phyloP scores from a whole-genome alignment of 1,140 invertebrate genomes.

The Drosophila tristis region DNA sequence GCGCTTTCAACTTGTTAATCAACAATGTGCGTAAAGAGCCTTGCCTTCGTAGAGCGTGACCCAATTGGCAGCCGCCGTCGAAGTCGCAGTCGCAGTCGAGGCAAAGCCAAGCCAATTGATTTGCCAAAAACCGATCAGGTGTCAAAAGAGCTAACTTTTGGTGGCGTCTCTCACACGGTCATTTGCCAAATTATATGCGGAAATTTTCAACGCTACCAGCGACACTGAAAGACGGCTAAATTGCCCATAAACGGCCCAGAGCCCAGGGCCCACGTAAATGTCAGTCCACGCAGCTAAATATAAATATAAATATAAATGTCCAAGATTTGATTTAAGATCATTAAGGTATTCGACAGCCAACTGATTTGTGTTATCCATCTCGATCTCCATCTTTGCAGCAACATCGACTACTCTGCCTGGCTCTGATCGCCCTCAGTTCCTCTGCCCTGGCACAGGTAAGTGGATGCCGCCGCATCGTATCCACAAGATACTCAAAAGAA shows the following conservation, averaged over 20 bases:
- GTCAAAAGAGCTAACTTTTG: slow-evolving; percentile 33
- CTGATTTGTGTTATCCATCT: slow-evolving; percentile 15
- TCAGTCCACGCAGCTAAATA: slow-evolving; percentile 47
- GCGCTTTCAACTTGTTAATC: slow-evolving; percentile 38
- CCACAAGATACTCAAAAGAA: neutral
- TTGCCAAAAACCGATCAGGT: slow-evolving; percentile 28
- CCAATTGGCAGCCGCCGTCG: slow-evolving; percentile 22
- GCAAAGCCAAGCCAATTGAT: slow-evolving; percentile 27
- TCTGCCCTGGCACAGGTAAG: slow-evolving; percentile 44
- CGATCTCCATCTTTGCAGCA: slow-evolving; percentile 52
- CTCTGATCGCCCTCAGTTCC: slow-evolving; percentile 44
- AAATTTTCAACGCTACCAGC: slow-evolving; percentile 46
- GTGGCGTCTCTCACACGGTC: slow-evolving; percentile 1
- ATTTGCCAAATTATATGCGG: slow-evolving; percentile 54
- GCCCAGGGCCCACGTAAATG: slow-evolving; percentile 40
- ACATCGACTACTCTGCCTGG: slow-evolving; percentile 49
- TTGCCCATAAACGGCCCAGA: slow-evolving; percentile 40
- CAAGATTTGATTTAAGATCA: slow-evolving; percentile 39
- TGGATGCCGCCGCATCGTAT: neutral
- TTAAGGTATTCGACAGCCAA: slow-evolving; percentile 33
- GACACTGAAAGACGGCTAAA: slow-evolving; percentile 30
- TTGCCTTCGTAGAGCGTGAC: slow-evolving; percentile 30
- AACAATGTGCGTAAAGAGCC: slow-evolving; percentile 29
- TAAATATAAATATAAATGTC: slow-evolving; percentile 47
- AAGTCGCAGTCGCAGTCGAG: neutral